Conservation (phyloP, 2,888 invertebrate genomes). For the Automeris io region DNA sequence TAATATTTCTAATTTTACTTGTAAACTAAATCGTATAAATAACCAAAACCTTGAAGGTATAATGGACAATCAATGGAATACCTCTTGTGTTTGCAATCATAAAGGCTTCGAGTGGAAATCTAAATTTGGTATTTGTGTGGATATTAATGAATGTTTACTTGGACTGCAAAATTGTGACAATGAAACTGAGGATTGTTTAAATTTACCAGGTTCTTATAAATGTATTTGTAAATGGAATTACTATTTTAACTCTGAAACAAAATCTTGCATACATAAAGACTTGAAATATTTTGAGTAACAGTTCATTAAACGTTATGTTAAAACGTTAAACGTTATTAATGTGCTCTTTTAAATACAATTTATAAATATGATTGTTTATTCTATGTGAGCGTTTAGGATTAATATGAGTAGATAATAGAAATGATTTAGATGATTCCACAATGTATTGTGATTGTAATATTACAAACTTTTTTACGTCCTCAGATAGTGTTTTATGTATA, state of each 20-base stretch:
- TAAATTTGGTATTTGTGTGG: slow-evolving; percentile 78
- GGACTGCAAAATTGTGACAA: slow-evolving; percentile 50
- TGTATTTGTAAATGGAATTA: slow-evolving; percentile 74
- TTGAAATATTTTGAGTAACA: too few species aligned
- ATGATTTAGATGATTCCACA: too few species aligned
- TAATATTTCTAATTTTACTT: slow-evolving; percentile 17
- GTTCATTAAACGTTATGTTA: too few species aligned
- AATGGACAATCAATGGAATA: slow-evolving; percentile 77
- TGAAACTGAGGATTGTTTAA: slow-evolving; percentile 72
- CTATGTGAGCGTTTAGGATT: too few species aligned
- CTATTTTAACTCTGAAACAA: slow-evolving; percentile 26
- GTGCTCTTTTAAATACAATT: too few species aligned
- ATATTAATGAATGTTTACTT: slow-evolving; percentile 77
- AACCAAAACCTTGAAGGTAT: slow-evolving; percentile 67
- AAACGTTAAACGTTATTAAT: too few species aligned
- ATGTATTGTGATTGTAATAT: too few species aligned
- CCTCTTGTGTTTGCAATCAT: slow-evolving; percentile 73
- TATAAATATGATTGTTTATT: too few species aligned
- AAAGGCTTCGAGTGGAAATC: slow-evolving; percentile 77
- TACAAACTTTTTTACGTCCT: too few species aligned
- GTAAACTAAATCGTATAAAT: slow-evolving; percentile 41
- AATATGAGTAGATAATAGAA: too few species aligned
- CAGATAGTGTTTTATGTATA: too few species aligned
- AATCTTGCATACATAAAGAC: slow-evolving; percentile 14
- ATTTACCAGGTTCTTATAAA: slow-evolving; percentile 65